A percentile compares a stretch with the other conserved stretches of the same genome.
phyloP scores from a whole-genome alignment of 2,888 invertebrate species.

The Andrena hattorfiana region DNA sequence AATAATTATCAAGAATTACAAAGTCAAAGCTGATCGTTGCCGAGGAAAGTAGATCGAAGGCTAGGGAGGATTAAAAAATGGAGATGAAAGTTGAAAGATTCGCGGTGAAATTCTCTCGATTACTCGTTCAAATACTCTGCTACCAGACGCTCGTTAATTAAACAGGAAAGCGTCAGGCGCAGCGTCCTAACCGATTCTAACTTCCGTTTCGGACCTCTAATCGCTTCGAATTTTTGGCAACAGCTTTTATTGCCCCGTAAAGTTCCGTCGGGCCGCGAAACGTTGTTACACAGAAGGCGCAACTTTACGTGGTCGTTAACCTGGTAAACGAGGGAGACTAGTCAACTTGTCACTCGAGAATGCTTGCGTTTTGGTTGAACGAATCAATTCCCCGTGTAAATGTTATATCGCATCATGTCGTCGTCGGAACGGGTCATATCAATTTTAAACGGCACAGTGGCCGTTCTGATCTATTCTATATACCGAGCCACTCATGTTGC shows the following conservation, averaged over 20 bases:
- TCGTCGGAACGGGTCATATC: not conserved
- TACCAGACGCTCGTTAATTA: not conserved
- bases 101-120: not conserved
- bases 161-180: not conserved
- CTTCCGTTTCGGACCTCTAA: not conserved
- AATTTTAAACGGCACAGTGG: too few species aligned
- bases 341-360: too few species aligned
- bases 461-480: too few species aligned
- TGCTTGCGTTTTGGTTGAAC: too few species aligned
- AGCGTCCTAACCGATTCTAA: not conserved
- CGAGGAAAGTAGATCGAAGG: too few species aligned
- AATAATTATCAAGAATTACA: not conserved
- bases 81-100: too few species aligned
- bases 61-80: too few species aligned
- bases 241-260: not conserved
- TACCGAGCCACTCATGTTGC: too few species aligned
- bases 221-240: conserved; percentile 7
- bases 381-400: too few species aligned
- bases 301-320: not conserved
- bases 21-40: not conserved
- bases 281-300: not conserved
- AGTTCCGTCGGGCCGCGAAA: not conserved
- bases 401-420: not conserved
- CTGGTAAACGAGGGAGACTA: too few species aligned
- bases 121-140: not conserved